phyloP scores from a whole-genome alignment of 2,797 vertebrate genomes.

The Gymnopithys bicolor region DNA sequence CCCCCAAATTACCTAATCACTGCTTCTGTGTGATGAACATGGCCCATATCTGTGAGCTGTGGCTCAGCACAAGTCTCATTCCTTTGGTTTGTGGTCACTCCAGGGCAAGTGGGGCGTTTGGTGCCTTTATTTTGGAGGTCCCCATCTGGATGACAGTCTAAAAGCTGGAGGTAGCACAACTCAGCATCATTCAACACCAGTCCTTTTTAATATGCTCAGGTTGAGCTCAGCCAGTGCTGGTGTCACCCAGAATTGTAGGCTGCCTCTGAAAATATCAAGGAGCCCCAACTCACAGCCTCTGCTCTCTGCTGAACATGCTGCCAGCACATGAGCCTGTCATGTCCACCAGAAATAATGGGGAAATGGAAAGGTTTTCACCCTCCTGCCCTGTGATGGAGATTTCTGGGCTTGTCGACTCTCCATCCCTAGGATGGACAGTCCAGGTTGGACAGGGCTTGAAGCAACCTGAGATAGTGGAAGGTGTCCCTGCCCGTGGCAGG shows the following conservation, averaged over 20 bases:
- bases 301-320: background rate
- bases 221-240: background rate
- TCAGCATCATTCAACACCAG: background rate
- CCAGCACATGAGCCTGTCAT: background rate
- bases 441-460: background rate
- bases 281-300: background rate
- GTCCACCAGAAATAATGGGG: background rate
- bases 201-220: background rate
- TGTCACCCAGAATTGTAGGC: background rate
- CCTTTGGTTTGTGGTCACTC: background rate
- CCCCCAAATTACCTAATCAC: conserved; percentile 33
- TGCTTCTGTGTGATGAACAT: background rate
- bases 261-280: background rate
- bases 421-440: background rate
- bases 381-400: background rate
- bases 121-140: background rate
- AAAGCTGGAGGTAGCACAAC: background rate
- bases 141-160: background rate
- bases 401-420: background rate
- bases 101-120: background rate
- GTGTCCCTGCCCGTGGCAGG: background rate
- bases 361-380: accelerated
- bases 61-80: background rate
- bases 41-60: background rate
- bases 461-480: background rate